phyloP scores from a whole-genome alignment of 2,797 vertebrate genomes.

The Fundulus diaphanus region DNA sequence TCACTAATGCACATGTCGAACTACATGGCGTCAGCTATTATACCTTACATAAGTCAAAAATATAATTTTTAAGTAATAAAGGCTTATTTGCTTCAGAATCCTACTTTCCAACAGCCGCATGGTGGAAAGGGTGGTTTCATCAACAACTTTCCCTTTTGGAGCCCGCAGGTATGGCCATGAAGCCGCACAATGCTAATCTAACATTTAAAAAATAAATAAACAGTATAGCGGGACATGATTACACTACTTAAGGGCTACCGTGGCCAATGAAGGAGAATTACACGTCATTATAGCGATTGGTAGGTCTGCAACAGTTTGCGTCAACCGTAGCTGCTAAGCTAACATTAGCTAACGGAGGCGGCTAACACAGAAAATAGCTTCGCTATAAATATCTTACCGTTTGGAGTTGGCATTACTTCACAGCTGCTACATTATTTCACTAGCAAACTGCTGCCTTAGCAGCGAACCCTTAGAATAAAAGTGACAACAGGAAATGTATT shows the following conservation, averaged over 20 bases:
- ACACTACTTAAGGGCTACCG: rapidly evolving
- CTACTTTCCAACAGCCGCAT: background rate
- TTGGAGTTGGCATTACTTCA: slow-evolving; percentile 46
- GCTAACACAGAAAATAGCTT: slow-evolving; percentile 25
- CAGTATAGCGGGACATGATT: background rate
- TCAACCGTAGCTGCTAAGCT: slow-evolving; percentile 39
- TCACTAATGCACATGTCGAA: background rate
- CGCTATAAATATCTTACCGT: slow-evolving; percentile 45
- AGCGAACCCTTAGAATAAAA: background rate
- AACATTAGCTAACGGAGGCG: slow-evolving; percentile 26
- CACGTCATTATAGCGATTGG: slow-evolving; percentile 1
- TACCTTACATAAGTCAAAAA: background rate
- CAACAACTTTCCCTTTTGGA: slow-evolving; percentile 14
- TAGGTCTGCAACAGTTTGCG: background rate
- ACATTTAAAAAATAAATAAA: background rate
- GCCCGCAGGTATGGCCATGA: background rate
- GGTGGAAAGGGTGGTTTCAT: background rate
- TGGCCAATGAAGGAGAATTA: background rate
- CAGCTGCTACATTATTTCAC: slow-evolving; percentile 30
- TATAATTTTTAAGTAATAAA: background rate
- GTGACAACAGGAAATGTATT: background rate
- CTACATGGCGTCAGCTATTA: background rate
- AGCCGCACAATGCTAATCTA: background rate
- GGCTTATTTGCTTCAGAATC: background rate
- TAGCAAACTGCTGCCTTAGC: background rate